Base-by-base conservation (phyloP, 1,140 invertebrate genomes). In the Lucilia sericata region DNA sequence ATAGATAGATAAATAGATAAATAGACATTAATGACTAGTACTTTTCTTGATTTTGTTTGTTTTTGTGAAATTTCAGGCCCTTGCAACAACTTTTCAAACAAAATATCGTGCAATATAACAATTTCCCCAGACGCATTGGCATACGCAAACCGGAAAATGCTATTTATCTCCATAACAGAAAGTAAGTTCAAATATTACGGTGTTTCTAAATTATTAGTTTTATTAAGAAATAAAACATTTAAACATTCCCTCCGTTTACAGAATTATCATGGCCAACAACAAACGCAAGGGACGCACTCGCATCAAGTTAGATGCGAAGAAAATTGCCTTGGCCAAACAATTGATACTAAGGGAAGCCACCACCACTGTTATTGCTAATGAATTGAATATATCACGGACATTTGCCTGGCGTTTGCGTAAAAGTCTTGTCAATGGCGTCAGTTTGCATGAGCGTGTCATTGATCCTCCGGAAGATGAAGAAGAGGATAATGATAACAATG, bases 351-450 rank as follows among this genome's bases (percentile, higher is more conserved):
- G 89, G 3, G 89, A 91, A 84, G 89, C 89, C 17, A 91, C 89
- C 60, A 91, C 89, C 4, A 91, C 89, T 34, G 88, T 89, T 34
- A 90, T 91, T 65, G 89, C 89, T 65, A 90, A 91, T 30, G 89
- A 91, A 81, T 82, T 91, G 36, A 89, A 90, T 70, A 91, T 91
- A 49, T 91, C 89, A 12, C 88, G 89, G 74, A 91, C 89, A 5
- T 91, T 90, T 81, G 89, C 89, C 60, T 91, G 89, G 89, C 89
- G 89, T 5, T 76, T 91, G 83, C 88, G 89, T 47, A 91, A 91
- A 82, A 91, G 88, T 85, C 86, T 91, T 30, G 89, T 90, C 12
- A 90, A 90, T 75, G 89, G 89, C 1, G 88, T 90, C 2, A 90
- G 89, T 47, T 42, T 90, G 49, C 89, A 90, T 25, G 89, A 90